These are phyloP conservation scores for Cinclus cinclus DNA, from an alignment of 2,113 vertebrate genomes.

Conservation along the genomic window DNA sequence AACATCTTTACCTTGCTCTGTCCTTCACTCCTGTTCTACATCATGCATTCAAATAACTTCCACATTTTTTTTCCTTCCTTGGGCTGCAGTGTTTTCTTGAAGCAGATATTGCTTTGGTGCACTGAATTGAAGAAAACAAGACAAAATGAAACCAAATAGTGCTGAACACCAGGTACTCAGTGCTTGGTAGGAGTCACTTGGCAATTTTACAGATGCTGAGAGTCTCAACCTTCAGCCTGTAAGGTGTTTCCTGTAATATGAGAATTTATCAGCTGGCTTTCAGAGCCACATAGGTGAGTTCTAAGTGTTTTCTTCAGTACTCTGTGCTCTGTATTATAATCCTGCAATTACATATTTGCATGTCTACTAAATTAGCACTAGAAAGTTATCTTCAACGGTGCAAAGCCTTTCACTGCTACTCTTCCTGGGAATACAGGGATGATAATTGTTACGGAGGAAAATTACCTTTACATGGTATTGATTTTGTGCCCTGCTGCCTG, in stretches of 20 bases:
- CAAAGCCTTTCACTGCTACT: not conserved
- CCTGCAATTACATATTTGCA: not conserved
- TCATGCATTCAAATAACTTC: not conserved
- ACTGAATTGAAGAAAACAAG: not conserved
- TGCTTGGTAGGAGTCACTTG: not conserved
- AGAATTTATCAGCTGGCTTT: constrained; percentile 13
- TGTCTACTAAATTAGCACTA: not conserved
- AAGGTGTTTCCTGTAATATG: not conserved
- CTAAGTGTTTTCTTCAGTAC: not conserved
- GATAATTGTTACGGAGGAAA: not conserved
- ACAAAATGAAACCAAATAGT: not conserved
- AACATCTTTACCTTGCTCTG: not conserved
- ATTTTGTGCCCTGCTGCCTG: not conserved
- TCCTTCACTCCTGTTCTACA: not conserved
- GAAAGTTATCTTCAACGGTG: constrained; percentile 2
- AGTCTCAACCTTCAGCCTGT: not conserved
- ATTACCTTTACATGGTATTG: constrained; percentile 10
- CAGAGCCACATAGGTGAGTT: not conserved
- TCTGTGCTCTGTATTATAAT: not conserved
- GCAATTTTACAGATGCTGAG: not conserved
- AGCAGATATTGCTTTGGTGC: not conserved
- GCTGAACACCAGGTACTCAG: not conserved
- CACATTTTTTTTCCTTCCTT: not conserved
- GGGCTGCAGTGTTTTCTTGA: not conserved
- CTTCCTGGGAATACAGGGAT: not conserved